Percentiles rank a stretch among this genome's conserved stretches.
Evolutionary conservation across 2,888 invertebrate species (phyloP).

Genomic region (Drosophila sordidula): DNA sequence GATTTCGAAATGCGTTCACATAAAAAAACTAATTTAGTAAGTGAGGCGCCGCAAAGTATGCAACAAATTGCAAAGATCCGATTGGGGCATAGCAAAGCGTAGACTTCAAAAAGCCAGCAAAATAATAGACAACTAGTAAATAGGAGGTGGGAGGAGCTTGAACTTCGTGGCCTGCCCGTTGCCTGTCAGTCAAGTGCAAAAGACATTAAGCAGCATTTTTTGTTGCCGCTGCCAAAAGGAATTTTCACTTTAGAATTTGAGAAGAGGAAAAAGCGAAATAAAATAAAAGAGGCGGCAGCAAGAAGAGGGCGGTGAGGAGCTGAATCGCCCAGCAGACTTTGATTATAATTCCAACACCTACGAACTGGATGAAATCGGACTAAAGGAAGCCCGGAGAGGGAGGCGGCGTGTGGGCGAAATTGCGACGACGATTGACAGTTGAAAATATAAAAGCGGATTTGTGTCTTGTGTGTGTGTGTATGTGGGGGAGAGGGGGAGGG

Average conservation of each 20-base stretch:
- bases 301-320: neutral
- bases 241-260: slow-evolving; percentile 73
- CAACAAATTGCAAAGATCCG: slow-evolving; percentile 63
- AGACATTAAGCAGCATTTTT: slow-evolving; percentile 69
- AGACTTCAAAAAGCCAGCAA: slow-evolving; percentile 53
- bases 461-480: slow-evolving; percentile 53
- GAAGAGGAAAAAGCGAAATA: slow-evolving; percentile 36
- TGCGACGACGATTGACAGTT: slow-evolving; percentile 80
- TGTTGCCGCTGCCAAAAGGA: slow-evolving; percentile 61
- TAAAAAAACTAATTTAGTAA: slow-evolving; percentile 62
- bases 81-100: slow-evolving; percentile 16
- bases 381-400: neutral
- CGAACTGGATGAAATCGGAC: slow-evolving; percentile 19
- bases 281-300: slow-evolving; percentile 31
- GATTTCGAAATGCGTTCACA: slow-evolving; percentile 19
- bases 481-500: slow-evolving; percentile 4
- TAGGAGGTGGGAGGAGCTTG: neutral
- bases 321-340: slow-evolving; percentile 47
- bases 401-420: slow-evolving; percentile 38
- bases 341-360: slow-evolving; percentile 81
- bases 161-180: slow-evolving; percentile 3
- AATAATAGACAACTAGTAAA: slow-evolving; percentile 45
- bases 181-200: slow-evolving; percentile 72
- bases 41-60: slow-evolving; percentile 66
- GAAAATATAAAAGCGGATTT: slow-evolving; percentile 83